Evolutionary conservation across 1,140 invertebrate genomes (phyloP).

Genomic region (Lepidurus arcticus): DNA sequence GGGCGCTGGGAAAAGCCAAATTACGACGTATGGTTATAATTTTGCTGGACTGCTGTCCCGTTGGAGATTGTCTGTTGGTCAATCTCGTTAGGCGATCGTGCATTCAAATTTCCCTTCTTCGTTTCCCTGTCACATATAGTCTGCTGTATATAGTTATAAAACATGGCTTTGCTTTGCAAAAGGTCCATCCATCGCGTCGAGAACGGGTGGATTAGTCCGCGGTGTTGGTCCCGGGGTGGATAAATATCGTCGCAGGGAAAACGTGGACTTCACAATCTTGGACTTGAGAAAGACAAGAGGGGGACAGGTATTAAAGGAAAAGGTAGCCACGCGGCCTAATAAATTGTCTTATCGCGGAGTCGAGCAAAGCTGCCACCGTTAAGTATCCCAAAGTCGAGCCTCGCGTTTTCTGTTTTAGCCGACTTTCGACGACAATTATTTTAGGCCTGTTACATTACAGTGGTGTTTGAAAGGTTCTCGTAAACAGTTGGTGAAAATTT

Average conservation of each 20-base stretch:
- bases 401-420: background rate
- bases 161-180: background rate
- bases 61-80: background rate
- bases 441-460: background rate
- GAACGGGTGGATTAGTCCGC: background rate
- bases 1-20: background rate
- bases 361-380: conserved; percentile 16
- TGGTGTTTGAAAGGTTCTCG: background rate
- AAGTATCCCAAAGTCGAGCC: background rate
- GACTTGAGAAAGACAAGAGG: background rate
- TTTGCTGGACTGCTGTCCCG: background rate
- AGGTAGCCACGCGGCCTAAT: conserved; percentile 10
- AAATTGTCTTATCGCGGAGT: conserved; percentile 19
- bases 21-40: background rate
- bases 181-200: conserved; percentile 9
- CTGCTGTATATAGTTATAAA: conserved; percentile 11
- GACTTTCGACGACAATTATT: conserved; percentile 15
- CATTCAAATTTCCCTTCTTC: background rate
- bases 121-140: conserved; percentile 18
- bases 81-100: conserved; percentile 14
- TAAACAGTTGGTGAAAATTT: conserved; percentile 1
- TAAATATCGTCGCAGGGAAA: background rate
- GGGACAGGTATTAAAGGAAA: background rate
- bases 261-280: background rate
- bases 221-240: background rate